phyloP scores from a whole-genome alignment of 2,797 vertebrate species.

The Oceanodroma leucorhoa region DNA sequence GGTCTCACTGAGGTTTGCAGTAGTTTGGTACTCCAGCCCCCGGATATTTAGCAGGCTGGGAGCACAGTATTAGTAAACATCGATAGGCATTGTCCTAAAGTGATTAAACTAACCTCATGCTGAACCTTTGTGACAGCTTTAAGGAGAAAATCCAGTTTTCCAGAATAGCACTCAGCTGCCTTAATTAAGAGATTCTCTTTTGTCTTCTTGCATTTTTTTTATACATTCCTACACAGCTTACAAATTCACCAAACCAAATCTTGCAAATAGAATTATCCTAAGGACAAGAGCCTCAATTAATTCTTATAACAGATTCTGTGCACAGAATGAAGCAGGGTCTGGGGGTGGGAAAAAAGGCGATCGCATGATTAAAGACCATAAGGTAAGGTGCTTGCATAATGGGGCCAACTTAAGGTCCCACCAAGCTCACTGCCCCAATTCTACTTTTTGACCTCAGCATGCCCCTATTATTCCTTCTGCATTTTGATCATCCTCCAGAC shows the following conservation, averaged over 20 bases:
- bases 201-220: not conserved
- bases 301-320: not conserved
- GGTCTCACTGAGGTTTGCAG: not conserved
- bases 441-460: not conserved
- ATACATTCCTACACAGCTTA: not conserved
- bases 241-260: not conserved
- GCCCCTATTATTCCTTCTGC: not conserved
- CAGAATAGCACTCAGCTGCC: not conserved
- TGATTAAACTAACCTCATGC: not conserved
- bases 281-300: not conserved
- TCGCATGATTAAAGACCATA: not conserved
- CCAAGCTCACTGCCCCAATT: slow-evolving; percentile 26
- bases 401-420: not conserved
- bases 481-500: not conserved
- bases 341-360: not conserved
- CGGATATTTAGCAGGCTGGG: not conserved
- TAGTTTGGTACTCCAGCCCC: not conserved
- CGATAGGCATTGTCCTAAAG: not conserved
- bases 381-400: slow-evolving; percentile 17
- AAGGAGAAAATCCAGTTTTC: not conserved
- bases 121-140: not conserved
- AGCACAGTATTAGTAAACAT: not conserved
- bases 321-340: not conserved
- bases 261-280: not conserved
- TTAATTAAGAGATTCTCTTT: not conserved